Conservation (phyloP, 2,797 vertebrate genomes). For the Hydrolagus colliei region DNA sequence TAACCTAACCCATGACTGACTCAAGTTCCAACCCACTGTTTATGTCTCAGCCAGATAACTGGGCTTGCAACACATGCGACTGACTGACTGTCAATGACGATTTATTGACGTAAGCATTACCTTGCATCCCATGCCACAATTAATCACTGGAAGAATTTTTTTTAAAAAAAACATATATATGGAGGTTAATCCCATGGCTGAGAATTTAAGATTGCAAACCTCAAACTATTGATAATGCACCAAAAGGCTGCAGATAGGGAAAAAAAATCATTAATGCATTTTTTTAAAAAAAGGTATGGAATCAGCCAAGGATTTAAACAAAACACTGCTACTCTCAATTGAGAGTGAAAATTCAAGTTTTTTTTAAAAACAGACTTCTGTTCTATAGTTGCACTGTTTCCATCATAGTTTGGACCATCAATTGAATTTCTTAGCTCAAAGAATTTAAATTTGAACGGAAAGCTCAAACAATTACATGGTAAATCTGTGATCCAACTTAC, state of each 20-base stretch:
- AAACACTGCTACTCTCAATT: neutral
- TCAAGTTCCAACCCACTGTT: conserved; percentile 35
- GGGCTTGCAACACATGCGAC: conserved; percentile 32
- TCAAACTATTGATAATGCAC: conserved; percentile 5
- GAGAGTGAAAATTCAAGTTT: neutral
- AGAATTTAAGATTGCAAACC: conserved; percentile 11
- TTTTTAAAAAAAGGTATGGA: neutral
- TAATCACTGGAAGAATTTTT: conserved; percentile 52
- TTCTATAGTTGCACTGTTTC: neutral
- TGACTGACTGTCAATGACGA: conserved; percentile 48
- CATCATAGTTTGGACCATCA: neutral
- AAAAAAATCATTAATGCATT: neutral
- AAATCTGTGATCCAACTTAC: too few relatives aligned
- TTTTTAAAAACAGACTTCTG: neutral
- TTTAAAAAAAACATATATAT: conserved; percentile 44
- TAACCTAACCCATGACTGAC: neutral
- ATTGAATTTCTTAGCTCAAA: too few relatives aligned
- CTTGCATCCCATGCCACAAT: conserved; percentile 49
- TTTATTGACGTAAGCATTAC: conserved; percentile 55
- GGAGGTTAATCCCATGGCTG: conserved; percentile 26
- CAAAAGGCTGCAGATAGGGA: neutral
- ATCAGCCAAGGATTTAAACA: conserved; percentile 1
- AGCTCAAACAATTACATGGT: too few relatives aligned
- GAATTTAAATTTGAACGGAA: too few relatives aligned
- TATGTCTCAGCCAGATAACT: conserved; percentile 50